Evolutionary conservation across 2,888 invertebrate genomes (phyloP).

Genomic region (Andrena minutula): DNA sequence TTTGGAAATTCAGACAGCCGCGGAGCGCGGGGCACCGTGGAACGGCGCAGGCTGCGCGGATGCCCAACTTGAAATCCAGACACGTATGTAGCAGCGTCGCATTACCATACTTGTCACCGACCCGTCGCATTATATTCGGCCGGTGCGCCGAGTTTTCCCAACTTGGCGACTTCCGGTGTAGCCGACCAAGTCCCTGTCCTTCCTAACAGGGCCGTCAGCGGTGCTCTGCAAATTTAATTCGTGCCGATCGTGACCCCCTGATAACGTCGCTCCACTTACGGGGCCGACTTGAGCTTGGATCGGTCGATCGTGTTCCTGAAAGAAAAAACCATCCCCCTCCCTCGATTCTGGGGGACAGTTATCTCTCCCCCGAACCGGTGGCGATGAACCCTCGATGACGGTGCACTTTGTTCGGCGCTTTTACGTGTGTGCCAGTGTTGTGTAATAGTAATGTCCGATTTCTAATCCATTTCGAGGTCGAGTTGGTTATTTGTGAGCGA

Average conservation of each 20-base stretch:
- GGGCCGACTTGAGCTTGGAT: constrained; percentile 27
- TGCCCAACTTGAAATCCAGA: constrained; percentile 69
- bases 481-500: neutral
- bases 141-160: constrained; percentile 75
- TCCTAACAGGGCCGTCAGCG: constrained; percentile 59
- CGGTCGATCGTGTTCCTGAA: constrained; percentile 21
- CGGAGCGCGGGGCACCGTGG: neutral
- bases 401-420: neutral
- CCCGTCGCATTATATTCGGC: constrained; percentile 74
- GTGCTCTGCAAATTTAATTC: constrained; percentile 72
- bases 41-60: constrained; percentile 22
- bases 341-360: constrained; percentile 12
- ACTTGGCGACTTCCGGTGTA: constrained; percentile 80
- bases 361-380: neutral
- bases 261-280: constrained; percentile 58
- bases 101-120: constrained; percentile 72
- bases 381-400: neutral
- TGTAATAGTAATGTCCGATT: neutral
- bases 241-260: constrained; percentile 70
- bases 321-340: constrained; percentile 24
- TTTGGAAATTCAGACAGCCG: constrained; percentile 38
- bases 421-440: constrained; percentile 1
- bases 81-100: constrained; percentile 76
- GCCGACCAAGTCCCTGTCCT: constrained; percentile 53
- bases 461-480: neutral